phyloP scores from a whole-genome alignment of 2,113 vertebrate species.

The Phoxinus phoxinus region DNA sequence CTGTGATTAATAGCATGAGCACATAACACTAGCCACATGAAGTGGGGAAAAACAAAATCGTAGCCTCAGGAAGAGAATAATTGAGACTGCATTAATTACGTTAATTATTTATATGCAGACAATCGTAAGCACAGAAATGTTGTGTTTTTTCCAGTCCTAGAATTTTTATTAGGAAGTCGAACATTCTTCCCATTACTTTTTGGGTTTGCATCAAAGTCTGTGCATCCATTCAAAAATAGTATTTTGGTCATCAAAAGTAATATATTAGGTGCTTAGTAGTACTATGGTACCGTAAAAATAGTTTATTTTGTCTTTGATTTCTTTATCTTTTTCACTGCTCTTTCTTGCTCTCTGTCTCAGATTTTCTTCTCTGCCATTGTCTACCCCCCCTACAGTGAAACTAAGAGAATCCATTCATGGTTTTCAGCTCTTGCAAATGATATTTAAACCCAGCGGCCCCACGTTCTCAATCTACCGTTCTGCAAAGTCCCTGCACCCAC shows the following conservation, averaged over 20 bases:
- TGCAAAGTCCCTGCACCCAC: constrained; percentile 53
- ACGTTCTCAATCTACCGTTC: constrained; percentile 41
- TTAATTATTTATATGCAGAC: neutral
- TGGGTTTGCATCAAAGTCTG: neutral
- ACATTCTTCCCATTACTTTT: neutral
- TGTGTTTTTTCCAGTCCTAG: neutral
- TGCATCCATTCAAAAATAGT: neutral
- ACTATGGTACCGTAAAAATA: neutral
- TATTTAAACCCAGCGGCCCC: constrained; percentile 65
- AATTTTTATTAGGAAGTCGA: neutral
- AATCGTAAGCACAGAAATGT: neutral
- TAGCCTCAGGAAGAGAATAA: neutral
- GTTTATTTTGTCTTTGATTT: constrained; percentile 22
- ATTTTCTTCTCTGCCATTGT: constrained; percentile 52
- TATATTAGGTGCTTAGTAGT: neutral
- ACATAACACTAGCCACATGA: neutral
- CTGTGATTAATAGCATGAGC: neutral
- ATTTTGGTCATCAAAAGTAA: neutral
- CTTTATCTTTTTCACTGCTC: constrained; percentile 43
- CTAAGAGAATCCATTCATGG: constrained; percentile 60
- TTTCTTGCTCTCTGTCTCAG: neutral
- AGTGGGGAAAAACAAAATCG: neutral
- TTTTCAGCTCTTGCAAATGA: constrained; percentile 61
- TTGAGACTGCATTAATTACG: neutral
- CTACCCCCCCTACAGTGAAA: constrained; percentile 59